These are phyloP conservation scores for Phocides pigmalion DNA, from an alignment of 1,140 invertebrate species.

Conservation along the genomic window DNA sequence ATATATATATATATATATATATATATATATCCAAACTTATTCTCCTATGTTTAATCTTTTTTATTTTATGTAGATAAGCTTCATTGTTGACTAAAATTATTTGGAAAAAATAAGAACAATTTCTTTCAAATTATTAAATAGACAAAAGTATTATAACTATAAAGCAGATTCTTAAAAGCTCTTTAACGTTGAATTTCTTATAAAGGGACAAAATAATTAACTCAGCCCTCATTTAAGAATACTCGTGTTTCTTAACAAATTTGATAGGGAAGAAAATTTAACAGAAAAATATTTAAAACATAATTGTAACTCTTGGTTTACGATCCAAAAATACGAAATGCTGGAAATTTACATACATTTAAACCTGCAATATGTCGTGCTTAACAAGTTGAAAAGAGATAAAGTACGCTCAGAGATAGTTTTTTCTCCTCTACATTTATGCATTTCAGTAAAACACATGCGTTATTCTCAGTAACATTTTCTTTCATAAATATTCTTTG, in stretches of 20 bases:
- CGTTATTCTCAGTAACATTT: conserved; percentile 21
- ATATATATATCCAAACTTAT: no score
- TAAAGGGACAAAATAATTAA: no score
- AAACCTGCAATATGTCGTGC: conserved; percentile 23
- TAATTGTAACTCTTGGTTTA: not conserved
- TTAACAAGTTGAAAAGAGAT: conserved; percentile 29
- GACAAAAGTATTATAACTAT: no score
- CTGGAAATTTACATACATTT: conserved; percentile 26
- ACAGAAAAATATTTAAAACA: not conserved
- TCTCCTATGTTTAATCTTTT: no score
- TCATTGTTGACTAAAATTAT: no score
- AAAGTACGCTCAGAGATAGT: conserved; percentile 15
- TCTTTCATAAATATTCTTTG: conserved; percentile 29
- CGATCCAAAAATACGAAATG: conserved; percentile 16
- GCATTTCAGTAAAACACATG: conserved; percentile 27
- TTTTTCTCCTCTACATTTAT: conserved; percentile 25
- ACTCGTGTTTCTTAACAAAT: not conserved
- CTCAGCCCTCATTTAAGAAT: no score
- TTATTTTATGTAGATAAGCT: no score
- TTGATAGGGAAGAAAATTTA: not conserved
- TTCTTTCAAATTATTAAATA: no score
- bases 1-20: no score
- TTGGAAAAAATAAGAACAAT: no score
- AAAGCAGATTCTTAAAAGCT: no score
- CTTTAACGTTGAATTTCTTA: no score